Evolutionary conservation across 1,140 invertebrate species (phyloP).

Genomic region (Coenobita brevimanus): DNA sequence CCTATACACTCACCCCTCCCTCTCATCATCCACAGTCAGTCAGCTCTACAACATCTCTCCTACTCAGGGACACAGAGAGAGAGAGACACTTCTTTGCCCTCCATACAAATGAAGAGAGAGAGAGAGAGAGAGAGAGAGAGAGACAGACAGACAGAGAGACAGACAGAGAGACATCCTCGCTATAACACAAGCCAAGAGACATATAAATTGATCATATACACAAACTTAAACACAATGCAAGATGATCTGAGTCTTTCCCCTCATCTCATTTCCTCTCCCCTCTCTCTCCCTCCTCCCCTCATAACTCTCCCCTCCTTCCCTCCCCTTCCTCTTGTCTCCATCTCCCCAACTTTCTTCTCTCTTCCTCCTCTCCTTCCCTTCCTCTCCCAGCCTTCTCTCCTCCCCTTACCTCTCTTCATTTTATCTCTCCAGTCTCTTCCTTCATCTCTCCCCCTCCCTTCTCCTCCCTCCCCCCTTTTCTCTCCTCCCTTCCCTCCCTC

Average conservation of each 20-base stretch:
- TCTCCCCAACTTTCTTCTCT: neutral
- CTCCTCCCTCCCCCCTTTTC: no score
- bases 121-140: constrained; percentile 12
- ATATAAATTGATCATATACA: no score
- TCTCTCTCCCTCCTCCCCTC: neutral
- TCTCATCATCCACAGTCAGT: no score
- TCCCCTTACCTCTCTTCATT: no score
- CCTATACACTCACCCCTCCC: no score
- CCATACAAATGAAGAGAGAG: neutral
- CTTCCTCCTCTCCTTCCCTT: neutral
- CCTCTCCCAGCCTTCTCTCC: neutral
- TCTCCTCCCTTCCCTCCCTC: no score
- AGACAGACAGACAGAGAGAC: constrained; percentile 6
- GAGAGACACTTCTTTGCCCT: no score
- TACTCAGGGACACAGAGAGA: no score
- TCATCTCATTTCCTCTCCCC: neutral
- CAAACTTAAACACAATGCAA: no score
- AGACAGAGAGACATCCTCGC: neutral
- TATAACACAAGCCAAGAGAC: neutral
- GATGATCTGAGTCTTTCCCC: neutral
- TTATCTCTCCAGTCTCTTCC: neutral
- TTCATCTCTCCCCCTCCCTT: no score
- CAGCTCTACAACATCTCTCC: no score
- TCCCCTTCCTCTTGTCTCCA: neutral
- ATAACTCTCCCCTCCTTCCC: no score